Conservation (phyloP, 1,140 invertebrate species). For the Meloidogyne floridensis region DNA sequence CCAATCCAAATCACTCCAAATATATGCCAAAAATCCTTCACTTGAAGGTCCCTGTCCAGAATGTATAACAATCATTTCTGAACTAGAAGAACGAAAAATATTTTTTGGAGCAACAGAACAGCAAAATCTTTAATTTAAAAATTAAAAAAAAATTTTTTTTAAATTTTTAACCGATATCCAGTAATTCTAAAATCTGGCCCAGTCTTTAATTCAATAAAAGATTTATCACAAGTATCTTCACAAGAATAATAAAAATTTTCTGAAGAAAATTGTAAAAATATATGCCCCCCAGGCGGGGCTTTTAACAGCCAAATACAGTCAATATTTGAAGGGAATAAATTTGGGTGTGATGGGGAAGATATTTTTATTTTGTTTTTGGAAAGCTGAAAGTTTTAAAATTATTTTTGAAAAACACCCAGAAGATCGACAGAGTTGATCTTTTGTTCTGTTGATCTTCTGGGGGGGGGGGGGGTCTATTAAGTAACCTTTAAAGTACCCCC, state of each 20-base stretch:
- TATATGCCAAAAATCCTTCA: conserved; percentile 24
- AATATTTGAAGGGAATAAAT: conserved; percentile 40
- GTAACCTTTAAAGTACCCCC: conserved; percentile 49
- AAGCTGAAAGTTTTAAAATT: conserved; percentile 20
- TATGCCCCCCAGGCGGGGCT: conserved; percentile 50
- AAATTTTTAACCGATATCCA: conserved; percentile 44
- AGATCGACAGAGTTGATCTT: not conserved
- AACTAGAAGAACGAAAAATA: conserved; percentile 48
- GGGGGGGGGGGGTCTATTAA: too few relatives aligned
- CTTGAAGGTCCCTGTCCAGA: conserved; percentile 43
- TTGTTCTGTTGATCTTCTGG: too few relatives aligned
- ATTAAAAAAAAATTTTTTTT: conserved; percentile 24
- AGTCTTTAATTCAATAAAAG: conserved; percentile 60
- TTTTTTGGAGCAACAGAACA: conserved; percentile 50
- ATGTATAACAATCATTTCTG: conserved; percentile 60
- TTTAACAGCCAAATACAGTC: conserved; percentile 58
- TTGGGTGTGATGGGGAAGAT: conserved; percentile 50
- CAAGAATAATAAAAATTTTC: conserved; percentile 57
- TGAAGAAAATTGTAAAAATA: conserved; percentile 58
- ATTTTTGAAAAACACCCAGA: not conserved
- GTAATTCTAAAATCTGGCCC: conserved; percentile 49
- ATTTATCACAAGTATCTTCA: conserved; percentile 64
- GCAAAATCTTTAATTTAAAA: conserved; percentile 49
- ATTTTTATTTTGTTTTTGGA: conserved; percentile 1
- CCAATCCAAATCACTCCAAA: conserved; percentile 31